Conservation (phyloP, 2,888 invertebrate genomes). For the Punctoribates punctum region DNA sequence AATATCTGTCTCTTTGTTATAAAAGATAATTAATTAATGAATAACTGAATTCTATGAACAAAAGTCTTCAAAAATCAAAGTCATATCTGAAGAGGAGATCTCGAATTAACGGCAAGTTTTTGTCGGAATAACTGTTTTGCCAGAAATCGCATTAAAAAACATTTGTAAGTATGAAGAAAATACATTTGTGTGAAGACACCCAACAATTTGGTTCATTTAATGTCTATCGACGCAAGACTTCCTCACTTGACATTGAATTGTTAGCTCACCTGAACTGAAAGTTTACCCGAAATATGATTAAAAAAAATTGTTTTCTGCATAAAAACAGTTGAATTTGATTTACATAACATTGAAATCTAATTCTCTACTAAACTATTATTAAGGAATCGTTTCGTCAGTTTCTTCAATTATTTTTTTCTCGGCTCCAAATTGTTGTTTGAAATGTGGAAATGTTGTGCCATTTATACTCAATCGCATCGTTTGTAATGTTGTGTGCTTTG, state of each 20-base stretch:
- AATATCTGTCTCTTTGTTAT: too few relatives aligned
- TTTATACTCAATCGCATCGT: slow-evolving; percentile 22
- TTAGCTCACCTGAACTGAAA: slow-evolving; percentile 13
- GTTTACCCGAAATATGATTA: not conserved
- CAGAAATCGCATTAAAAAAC: not conserved
- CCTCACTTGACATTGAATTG: slow-evolving; percentile 10
- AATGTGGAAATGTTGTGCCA: slow-evolving; percentile 35
- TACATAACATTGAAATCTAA: not conserved
- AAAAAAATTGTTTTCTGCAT: not conserved
- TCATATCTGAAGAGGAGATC: too few relatives aligned
- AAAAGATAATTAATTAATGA: too few relatives aligned
- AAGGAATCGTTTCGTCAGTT: too few relatives aligned
- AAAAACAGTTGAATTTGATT: not conserved
- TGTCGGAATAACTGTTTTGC: not conserved
- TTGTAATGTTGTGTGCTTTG: slow-evolving; percentile 17
- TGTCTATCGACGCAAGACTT: slow-evolving; percentile 36
- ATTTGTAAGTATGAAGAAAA: not conserved
- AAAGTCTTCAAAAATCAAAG: too few relatives aligned
- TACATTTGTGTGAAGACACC: slow-evolving; percentile 34
- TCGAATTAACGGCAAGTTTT: not conserved
- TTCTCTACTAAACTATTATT: not conserved
- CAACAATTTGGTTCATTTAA: slow-evolving; percentile 38
- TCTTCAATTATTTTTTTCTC: not conserved
- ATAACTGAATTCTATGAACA: too few relatives aligned
- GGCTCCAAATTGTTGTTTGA: not conserved